Evolutionary conservation across 2,797 vertebrate species (phyloP).

Genomic region (Cyprinodon diabolis): DNA sequence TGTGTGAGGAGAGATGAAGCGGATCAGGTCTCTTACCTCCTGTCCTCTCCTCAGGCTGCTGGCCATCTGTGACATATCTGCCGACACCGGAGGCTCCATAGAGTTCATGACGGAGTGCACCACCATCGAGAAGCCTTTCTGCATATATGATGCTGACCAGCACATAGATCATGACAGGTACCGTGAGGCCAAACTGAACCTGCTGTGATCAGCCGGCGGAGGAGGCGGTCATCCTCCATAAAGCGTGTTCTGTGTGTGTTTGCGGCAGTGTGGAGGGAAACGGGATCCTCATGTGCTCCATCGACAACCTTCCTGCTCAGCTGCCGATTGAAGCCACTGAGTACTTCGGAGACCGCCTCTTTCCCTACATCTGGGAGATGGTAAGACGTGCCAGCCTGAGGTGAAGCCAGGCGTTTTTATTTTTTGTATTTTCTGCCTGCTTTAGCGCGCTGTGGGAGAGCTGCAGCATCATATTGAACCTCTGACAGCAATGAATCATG

Average conservation of each 20-base stretch:
- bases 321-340: conserved; percentile 97
- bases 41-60: conserved; percentile 81
- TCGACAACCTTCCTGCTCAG: conserved; percentile 97
- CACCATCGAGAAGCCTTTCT: conserved; percentile 95
- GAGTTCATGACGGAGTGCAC: conserved; percentile 98
- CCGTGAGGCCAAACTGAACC: background rate
- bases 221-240: background rate
- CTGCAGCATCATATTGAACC: conserved; percentile 8
- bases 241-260: background rate
- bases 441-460: conserved; percentile 40
- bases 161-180: conserved; percentile 96
- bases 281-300: conserved; percentile 98
- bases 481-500: background rate
- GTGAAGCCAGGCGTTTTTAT: background rate
- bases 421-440: background rate
- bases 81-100: conserved; percentile 95
- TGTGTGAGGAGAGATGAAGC: too few species aligned
- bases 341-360: conserved; percentile 94
- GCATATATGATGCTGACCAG: conserved; percentile 97
- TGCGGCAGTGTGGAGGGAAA: conserved; percentile 90
- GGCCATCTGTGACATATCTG: conserved; percentile 98
- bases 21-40: background rate
- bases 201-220: too few species aligned
- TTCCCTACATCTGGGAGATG: conserved; percentile 97
- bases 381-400: conserved; percentile 77